Conservation (phyloP, 2,888 invertebrate species). For the Diarsia dahlii region DNA sequence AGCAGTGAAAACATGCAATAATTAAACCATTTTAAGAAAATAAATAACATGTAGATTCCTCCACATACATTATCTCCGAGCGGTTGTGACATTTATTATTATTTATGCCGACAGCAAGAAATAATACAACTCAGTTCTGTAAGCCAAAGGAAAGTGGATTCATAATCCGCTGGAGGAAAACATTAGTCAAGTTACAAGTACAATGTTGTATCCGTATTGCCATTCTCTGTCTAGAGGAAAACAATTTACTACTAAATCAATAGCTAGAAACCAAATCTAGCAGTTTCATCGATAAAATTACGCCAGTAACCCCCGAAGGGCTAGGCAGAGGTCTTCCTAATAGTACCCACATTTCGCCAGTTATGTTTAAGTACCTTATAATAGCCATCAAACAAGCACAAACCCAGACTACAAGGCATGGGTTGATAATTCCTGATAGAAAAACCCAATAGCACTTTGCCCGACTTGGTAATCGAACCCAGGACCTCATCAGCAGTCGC, state of each 20-base stretch:
- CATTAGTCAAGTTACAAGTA: constrained; percentile 33
- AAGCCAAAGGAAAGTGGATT: constrained; percentile 20
- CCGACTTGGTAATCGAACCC: too few relatives aligned
- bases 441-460: too few relatives aligned
- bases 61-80: neutral
- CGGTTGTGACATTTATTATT: neutral
- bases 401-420: too few relatives aligned
- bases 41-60: neutral
- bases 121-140: constrained; percentile 1
- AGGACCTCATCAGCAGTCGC: too few relatives aligned
- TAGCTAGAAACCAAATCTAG: neutral
- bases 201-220: constrained; percentile 33
- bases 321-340: too few relatives aligned
- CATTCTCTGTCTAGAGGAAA: constrained; percentile 25
- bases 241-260: neutral
- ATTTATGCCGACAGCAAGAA: neutral
- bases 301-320: too few relatives aligned
- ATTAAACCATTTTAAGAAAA: neutral
- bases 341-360: too few relatives aligned
- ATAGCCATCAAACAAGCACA: too few relatives aligned
- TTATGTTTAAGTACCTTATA: too few relatives aligned
- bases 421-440: too few relatives aligned
- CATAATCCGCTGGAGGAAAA: constrained; percentile 36
- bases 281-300: neutral
- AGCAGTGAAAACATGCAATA: neutral